Conservation (phyloP, 23 tunicate species). For the Diplosoma virens region DNA sequence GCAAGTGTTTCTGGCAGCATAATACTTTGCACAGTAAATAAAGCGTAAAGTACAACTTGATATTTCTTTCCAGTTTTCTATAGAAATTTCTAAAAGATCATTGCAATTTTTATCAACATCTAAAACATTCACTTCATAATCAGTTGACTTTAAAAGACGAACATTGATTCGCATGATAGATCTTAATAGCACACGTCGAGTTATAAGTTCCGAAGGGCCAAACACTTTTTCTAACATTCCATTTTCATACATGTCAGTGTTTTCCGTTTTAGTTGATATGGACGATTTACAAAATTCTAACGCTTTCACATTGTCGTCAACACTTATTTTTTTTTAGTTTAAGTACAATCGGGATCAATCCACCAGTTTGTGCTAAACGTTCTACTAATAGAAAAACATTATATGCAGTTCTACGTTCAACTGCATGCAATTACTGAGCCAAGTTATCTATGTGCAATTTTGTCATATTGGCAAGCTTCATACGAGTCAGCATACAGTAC, state of each 20-base stretch:
- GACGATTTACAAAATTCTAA: too few relatives aligned
- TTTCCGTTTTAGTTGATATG: too few relatives aligned
- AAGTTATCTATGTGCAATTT: neutral
- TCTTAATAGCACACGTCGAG: neutral
- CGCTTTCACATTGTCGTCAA: too few relatives aligned
- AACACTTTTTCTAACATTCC: constrained; percentile 20
- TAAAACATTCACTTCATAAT: neutral
- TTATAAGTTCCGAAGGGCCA: neutral
- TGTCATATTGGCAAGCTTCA: neutral
- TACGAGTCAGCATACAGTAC: neutral
- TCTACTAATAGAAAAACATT: neutral
- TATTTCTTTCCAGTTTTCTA: neutral
- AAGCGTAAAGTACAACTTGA: constrained; percentile 25
- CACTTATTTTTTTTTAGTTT: constrained; percentile 3
- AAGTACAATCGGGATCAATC: neutral
- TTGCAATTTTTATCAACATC: constrained; percentile 2
- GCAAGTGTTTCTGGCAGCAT: constrained; percentile 20
- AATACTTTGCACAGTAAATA: constrained; percentile 51
- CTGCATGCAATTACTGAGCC: neutral
- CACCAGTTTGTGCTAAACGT: neutral
- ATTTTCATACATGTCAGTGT: constrained; percentile 34
- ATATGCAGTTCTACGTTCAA: neutral
- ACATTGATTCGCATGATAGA: constrained; percentile 1
- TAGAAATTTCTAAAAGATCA: constrained; percentile 12
- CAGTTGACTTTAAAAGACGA: neutral